These are phyloP conservation scores for Leptinotarsa juncta DNA, from an alignment of 2,888 invertebrate genomes.

Conservation along the genomic window DNA sequence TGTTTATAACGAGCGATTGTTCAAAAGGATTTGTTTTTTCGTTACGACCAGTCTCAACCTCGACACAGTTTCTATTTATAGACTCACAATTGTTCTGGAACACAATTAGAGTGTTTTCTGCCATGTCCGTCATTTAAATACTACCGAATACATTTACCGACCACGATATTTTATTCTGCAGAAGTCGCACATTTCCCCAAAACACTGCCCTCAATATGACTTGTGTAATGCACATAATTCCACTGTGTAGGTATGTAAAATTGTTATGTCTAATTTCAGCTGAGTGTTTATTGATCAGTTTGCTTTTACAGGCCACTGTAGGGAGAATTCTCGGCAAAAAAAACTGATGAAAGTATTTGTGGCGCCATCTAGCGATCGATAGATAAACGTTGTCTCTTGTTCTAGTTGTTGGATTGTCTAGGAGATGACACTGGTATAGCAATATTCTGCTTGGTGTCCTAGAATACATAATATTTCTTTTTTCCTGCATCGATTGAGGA, in stretches of 20 bases:
- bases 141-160: slow-evolving; percentile 26
- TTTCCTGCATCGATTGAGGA: slow-evolving; percentile 14
- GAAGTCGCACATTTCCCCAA: slow-evolving; percentile 29
- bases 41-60: slow-evolving; percentile 39
- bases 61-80: slow-evolving; percentile 55
- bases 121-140: slow-evolving; percentile 51
- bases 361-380: slow-evolving; percentile 31
- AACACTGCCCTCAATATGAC: slow-evolving; percentile 26
- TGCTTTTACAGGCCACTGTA: slow-evolving; percentile 32
- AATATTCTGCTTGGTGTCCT: neutral
- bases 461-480: slow-evolving; percentile 4
- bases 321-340: neutral
- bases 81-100: slow-evolving; percentile 53
- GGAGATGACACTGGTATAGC: slow-evolving; percentile 6
- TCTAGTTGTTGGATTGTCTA: neutral
- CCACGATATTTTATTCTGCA: slow-evolving; percentile 12
- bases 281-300: slow-evolving; percentile 27
- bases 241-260: slow-evolving; percentile 25
- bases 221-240: slow-evolving; percentile 32
- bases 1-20: slow-evolving; percentile 44
- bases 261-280: slow-evolving; percentile 36
- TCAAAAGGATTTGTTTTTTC: slow-evolving; percentile 37
- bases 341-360: neutral
- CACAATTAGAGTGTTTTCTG: slow-evolving; percentile 52
- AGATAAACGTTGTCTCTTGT: neutral